These are phyloP conservation scores for Apaloderma vittatum DNA, from an alignment of 2,113 vertebrate species.

Conservation along the genomic window DNA sequence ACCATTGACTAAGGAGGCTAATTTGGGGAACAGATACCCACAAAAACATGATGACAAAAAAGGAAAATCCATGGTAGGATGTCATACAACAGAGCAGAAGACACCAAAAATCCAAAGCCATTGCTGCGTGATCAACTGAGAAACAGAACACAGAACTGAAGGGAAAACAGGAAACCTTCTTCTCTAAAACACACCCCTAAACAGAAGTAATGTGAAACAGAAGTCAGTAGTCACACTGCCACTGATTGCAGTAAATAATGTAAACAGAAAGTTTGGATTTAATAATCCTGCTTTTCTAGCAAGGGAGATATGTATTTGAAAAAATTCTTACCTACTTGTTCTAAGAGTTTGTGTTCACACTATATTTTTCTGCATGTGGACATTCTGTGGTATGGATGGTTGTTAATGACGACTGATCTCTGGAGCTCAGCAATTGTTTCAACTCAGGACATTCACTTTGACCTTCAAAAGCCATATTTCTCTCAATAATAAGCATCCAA, in stretches of 20 bases:
- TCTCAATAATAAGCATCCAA: slow-evolving; percentile 55
- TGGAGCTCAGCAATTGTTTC: neutral
- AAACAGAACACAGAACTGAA: neutral
- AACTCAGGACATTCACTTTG: neutral
- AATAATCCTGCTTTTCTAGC: neutral
- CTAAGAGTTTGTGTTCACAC: neutral
- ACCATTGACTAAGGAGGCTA: neutral
- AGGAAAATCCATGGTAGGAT: neutral
- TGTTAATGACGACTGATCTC: neutral
- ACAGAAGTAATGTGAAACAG: neutral
- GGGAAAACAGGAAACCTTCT: neutral
- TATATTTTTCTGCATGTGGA: neutral
- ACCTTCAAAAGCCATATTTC: slow-evolving; percentile 40
- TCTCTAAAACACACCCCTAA: neutral
- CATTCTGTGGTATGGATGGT: neutral
- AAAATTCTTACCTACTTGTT: neutral
- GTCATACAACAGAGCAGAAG: neutral
- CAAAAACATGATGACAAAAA: neutral
- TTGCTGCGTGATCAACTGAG: neutral
- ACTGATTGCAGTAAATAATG: neutral
- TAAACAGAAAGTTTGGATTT: neutral
- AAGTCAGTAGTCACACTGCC: neutral
- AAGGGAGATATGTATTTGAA: fast-evolving
- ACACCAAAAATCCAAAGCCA: neutral
- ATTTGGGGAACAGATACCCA: neutral